Evolutionary conservation across 2,113 vertebrate species (phyloP).

Genomic region (Elaphurus davidianus): DNA sequence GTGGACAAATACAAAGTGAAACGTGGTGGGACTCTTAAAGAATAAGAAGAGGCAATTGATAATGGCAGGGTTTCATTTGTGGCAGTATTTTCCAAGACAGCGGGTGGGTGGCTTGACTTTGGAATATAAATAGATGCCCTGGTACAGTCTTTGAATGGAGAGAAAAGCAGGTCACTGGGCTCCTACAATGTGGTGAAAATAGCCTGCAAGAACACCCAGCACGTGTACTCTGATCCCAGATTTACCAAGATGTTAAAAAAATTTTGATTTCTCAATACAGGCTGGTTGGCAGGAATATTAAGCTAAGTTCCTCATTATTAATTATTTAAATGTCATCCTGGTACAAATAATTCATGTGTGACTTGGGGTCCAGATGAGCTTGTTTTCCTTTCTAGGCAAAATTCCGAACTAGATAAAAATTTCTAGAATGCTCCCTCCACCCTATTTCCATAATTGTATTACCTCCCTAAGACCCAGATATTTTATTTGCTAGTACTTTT

Average conservation of each 20-base stretch:
- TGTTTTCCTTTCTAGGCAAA: constrained; percentile 44
- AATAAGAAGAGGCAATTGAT: not conserved
- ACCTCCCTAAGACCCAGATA: not conserved
- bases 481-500: constrained; percentile 9
- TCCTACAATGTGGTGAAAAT: constrained; percentile 19
- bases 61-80: constrained; percentile 16
- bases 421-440: not conserved
- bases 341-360: constrained; percentile 48
- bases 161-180: constrained; percentile 19
- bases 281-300: not conserved
- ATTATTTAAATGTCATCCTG: constrained; percentile 47
- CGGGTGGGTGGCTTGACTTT: not conserved
- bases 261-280: constrained; percentile 16
- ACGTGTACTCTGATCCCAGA: not conserved
- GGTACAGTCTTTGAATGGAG: constrained; percentile 11
- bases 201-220: constrained; percentile 22
- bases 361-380: not conserved
- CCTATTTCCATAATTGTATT: not conserved
- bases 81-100: constrained; percentile 39
- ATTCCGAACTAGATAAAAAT: not conserved
- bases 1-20: not conserved
- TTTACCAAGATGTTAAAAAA: not conserved
- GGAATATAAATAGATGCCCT: constrained; percentile 62
- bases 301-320: constrained; percentile 47
- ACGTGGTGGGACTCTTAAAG: not conserved